A percentile compares a stretch with the other conserved stretches of the same genome.
These are phyloP conservation scores for Brotula barbata DNA, from an alignment of 2,797 vertebrate species.

Conservation along the genomic window DNA sequence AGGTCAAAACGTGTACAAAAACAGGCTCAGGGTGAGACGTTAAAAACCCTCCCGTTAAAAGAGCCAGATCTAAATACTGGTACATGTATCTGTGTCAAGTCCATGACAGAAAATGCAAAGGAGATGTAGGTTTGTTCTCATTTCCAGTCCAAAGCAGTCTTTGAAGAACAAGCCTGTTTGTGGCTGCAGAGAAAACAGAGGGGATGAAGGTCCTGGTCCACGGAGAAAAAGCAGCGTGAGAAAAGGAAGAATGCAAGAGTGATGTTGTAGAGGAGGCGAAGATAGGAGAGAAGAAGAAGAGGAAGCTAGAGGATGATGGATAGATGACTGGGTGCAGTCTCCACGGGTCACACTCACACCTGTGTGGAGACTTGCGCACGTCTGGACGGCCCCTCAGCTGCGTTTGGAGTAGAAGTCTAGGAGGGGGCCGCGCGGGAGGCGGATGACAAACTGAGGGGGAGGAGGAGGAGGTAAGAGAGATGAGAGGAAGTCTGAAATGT, in stretches of 20 bases:
- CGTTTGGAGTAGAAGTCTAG: slow-evolving; percentile 84
- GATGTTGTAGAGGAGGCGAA: slow-evolving; percentile 81
- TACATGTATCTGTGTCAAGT: slow-evolving; percentile 29
- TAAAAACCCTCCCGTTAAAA: slow-evolving; percentile 41
- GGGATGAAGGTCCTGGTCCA: slow-evolving; percentile 51
- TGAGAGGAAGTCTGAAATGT: slow-evolving; percentile 65
- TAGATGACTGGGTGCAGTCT: slow-evolving; percentile 82
- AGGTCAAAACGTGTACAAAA: slow-evolving; percentile 64
- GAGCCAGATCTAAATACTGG: slow-evolving; percentile 21
- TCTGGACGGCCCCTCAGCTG: slow-evolving; percentile 85
- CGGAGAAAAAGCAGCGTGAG: slow-evolving; percentile 53
- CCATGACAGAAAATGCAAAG: slow-evolving; percentile 46
- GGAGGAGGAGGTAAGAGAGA: slow-evolving; percentile 51
- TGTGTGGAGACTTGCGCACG: slow-evolving; percentile 64
- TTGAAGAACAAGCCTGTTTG: slow-evolving; percentile 49
- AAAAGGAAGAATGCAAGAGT: slow-evolving; percentile 67
- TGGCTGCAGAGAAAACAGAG: slow-evolving; percentile 36
- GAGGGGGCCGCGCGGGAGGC: slow-evolving; percentile 78
- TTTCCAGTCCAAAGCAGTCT: slow-evolving; percentile 60
- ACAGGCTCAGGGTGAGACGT: slow-evolving; percentile 52
- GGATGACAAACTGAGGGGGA: slow-evolving; percentile 76
- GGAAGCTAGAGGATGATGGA: slow-evolving; percentile 81
- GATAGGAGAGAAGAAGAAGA: slow-evolving; percentile 85
- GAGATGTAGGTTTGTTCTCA: slow-evolving; percentile 29
- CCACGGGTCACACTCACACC: slow-evolving; percentile 85